Conservation (phyloP, 1,140 invertebrate genomes). For the Drosophila insularis region DNA sequence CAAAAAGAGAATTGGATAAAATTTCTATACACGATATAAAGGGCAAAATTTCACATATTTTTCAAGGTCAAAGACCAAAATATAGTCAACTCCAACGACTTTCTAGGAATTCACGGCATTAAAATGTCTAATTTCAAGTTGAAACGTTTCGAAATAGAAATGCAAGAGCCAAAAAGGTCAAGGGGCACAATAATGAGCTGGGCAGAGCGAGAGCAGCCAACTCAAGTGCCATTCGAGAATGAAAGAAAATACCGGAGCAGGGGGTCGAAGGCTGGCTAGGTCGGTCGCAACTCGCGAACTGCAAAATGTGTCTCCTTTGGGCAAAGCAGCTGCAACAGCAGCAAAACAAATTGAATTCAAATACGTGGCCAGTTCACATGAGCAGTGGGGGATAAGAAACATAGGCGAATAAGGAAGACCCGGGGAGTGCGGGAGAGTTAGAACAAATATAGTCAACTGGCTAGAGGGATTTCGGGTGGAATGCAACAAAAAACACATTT, state of each 20-base stretch:
- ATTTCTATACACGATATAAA: background rate
- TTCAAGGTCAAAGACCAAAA: conserved; percentile 8
- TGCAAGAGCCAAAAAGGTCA: conserved; percentile 55
- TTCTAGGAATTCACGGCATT: conserved; percentile 17
- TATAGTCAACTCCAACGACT: conserved; percentile 7
- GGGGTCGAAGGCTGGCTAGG: background rate
- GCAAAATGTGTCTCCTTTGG: conserved; percentile 5
- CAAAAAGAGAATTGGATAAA: background rate
- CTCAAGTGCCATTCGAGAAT: conserved; percentile 42
- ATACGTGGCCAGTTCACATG: conserved; percentile 60
- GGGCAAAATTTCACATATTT: conserved; percentile 1
- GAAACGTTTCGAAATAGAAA: conserved; percentile 43
- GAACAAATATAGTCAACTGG: conserved; percentile 26
- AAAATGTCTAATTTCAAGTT: conserved; percentile 66
- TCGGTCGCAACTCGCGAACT: background rate
- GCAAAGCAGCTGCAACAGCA: conserved; percentile 14
- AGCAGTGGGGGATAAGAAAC: conserved; percentile 18
- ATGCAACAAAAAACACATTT: conserved; percentile 22
- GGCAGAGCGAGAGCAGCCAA: conserved; percentile 13
- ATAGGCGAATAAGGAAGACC: background rate
- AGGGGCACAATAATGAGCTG: conserved; percentile 15
- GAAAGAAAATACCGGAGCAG: background rate
- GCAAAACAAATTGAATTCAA: conserved; percentile 70
- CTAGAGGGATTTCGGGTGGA: conserved; percentile 35
- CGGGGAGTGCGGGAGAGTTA: background rate